Conservation (phyloP, 2,113 vertebrate species). For the Lampris incognitus region DNA sequence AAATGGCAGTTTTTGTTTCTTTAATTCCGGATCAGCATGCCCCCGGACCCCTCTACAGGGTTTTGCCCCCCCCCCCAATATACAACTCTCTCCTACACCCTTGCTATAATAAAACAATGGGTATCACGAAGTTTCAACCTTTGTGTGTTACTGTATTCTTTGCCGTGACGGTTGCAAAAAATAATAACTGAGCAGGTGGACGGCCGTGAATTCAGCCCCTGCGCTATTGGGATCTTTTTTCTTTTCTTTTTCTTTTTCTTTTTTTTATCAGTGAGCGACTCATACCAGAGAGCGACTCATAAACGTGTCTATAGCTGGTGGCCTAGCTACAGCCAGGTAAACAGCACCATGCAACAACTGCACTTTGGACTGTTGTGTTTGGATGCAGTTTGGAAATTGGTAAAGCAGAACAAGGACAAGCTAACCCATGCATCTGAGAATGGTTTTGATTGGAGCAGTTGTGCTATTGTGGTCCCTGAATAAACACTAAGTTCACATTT, state of each 20-base stretch:
- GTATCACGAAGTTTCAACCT: too few relatives aligned
- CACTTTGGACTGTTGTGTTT: slow-evolving; percentile 58
- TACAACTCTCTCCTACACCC: too few relatives aligned
- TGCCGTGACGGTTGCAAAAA: too few relatives aligned
- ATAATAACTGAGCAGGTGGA: neutral
- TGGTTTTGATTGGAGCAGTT: slow-evolving; percentile 1
- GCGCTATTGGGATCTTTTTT: neutral
- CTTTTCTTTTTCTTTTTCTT: neutral
- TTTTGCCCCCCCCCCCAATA: too few relatives aligned
- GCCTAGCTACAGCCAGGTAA: slow-evolving; percentile 19
- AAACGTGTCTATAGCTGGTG: slow-evolving; percentile 10
- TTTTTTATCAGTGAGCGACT: neutral
- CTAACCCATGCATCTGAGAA: neutral
- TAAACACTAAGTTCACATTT: neutral
- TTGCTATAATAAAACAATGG: too few relatives aligned
- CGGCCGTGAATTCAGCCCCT: neutral
- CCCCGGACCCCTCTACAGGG: too few relatives aligned
- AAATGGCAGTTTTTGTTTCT: too few relatives aligned
- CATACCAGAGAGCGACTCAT: neutral
- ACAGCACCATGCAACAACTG: slow-evolving; percentile 14
- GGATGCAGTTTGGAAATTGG: neutral
- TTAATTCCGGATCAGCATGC: too few relatives aligned
- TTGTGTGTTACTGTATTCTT: too few relatives aligned
- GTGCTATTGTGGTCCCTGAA: neutral
- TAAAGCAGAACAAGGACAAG: slow-evolving; percentile 1